Evolutionary conservation across 1,140 invertebrate genomes (phyloP).

Genomic region (Drosophila pruinosa): DNA sequence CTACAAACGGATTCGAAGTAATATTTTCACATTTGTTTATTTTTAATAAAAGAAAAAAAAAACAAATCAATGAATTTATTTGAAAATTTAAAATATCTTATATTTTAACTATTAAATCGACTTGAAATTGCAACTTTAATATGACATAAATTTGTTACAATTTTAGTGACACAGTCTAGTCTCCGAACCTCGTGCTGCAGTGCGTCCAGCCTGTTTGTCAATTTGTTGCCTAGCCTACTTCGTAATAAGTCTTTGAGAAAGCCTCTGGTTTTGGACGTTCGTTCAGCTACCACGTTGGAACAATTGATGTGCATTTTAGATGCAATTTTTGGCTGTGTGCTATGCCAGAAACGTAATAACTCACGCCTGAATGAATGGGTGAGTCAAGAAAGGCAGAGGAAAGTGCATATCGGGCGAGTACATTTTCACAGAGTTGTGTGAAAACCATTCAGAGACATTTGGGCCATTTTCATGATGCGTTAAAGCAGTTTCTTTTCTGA

Average conservation of each 20-base stretch:
- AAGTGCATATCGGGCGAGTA: not conserved
- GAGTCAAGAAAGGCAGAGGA: not conserved
- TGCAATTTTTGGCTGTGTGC: slow-evolving; percentile 23
- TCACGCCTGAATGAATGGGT: not conserved
- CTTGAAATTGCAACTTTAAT: no score
- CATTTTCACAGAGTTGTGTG: slow-evolving; percentile 20
- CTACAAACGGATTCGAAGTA: no score
- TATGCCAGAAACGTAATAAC: slow-evolving; percentile 37
- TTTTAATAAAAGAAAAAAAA: no score
- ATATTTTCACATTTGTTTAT: not conserved
- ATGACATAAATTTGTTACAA: not conserved
- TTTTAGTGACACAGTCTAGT: not conserved
- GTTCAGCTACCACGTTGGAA: not conserved
- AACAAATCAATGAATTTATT: no score
- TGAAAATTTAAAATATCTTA: no score
- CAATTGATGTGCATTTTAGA: slow-evolving; percentile 48
- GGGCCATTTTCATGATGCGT: slow-evolving; percentile 17
- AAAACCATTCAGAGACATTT: slow-evolving; percentile 17
- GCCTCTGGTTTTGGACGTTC: slow-evolving; percentile 1
- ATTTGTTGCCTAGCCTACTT: slow-evolving; percentile 32
- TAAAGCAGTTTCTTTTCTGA: slow-evolving; percentile 1
- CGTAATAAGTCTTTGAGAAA: slow-evolving; percentile 28
- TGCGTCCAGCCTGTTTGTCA: slow-evolving; percentile 24
- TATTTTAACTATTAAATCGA: no score
- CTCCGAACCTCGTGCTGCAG: not conserved